Percentiles rank a stretch among this genome's conserved stretches.
Evolutionary conservation across 1,140 invertebrate species (phyloP).

Genomic region (Rhagoletis pomonella): DNA sequence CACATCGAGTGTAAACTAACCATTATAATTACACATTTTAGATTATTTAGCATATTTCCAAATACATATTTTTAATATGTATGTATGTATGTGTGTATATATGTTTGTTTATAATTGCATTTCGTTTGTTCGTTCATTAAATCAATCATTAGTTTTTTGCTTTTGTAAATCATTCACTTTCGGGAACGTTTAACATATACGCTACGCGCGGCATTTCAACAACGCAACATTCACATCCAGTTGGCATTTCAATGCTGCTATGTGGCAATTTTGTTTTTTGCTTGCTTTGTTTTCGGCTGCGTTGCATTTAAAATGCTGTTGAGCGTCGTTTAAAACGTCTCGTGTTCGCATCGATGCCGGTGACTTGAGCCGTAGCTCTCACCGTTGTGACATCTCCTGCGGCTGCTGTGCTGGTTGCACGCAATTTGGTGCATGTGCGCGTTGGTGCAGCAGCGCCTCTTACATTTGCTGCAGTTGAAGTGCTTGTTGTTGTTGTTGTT

Average conservation of each 20-base stretch:
- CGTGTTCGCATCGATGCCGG: slow-evolving; percentile 59
- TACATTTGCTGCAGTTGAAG: not conserved
- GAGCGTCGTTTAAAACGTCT: slow-evolving; percentile 69
- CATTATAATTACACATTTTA: too few relatives aligned
- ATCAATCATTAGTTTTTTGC: not conserved
- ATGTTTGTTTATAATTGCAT: slow-evolving; percentile 26
- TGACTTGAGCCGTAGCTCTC: slow-evolving; percentile 35
- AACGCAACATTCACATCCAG: not conserved
- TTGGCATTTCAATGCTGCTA: not conserved
- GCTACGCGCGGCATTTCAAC: slow-evolving; percentile 27
- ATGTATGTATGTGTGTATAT: not conserved
- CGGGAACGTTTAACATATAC: not conserved
- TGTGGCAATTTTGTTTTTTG: not conserved
- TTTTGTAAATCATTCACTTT: not conserved
- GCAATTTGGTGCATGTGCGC: slow-evolving; percentile 70
- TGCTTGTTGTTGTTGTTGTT: slow-evolving; percentile 47
- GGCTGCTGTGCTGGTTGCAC: slow-evolving; percentile 68
- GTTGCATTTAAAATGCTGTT: slow-evolving; percentile 70
- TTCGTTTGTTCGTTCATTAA: slow-evolving; percentile 10
- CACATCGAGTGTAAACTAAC: too few relatives aligned
- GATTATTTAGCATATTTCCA: not conserved
- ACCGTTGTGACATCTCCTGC: slow-evolving; percentile 56
- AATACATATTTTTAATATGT: not conserved
- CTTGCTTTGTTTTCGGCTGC: not conserved
- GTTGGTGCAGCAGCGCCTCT: slow-evolving; percentile 57